Percentiles rank a stretch among this genome's conserved stretches.
phyloP scores from a whole-genome alignment of 2,888 invertebrate species.

The Drosophila bunnanda region DNA sequence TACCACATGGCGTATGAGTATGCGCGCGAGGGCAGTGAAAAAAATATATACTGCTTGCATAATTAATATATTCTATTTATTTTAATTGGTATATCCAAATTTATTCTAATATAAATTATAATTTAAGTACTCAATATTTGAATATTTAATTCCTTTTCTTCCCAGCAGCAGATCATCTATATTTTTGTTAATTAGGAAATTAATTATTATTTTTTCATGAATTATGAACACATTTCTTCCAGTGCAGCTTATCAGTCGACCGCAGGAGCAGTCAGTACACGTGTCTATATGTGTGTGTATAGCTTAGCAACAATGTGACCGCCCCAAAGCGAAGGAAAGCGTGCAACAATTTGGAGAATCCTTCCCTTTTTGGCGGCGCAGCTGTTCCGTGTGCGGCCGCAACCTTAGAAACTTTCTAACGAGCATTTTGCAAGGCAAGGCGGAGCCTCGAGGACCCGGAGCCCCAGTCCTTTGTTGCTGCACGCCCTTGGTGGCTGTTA shows the following conservation, averaged over 20 bases:
- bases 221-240: not conserved
- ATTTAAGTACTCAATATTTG: too few species aligned
- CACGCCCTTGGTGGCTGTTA: conserved; percentile 40
- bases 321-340: conserved; percentile 36
- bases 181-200: too few species aligned
- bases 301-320: conserved; percentile 56
- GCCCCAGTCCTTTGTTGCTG: conserved; percentile 34
- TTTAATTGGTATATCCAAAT: too few species aligned
- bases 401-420: conserved; percentile 71
- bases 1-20: conserved; percentile 48
- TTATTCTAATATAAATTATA: too few species aligned
- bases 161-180: too few species aligned
- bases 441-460: conserved; percentile 3
- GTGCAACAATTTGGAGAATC: conserved; percentile 73
- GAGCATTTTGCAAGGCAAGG: conserved; percentile 45
- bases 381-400: conserved; percentile 63
- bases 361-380: conserved; percentile 70
- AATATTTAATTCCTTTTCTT: too few species aligned
- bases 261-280: conserved; percentile 26
- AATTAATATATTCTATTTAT: too few species aligned
- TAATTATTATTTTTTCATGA: not conserved
- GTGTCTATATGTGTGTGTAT: not conserved
- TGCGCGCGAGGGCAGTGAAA: not conserved
- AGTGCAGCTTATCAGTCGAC: conserved; percentile 47
- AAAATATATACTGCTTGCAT: too few species aligned